phyloP scores from a whole-genome alignment of 2,888 invertebrate species.

The Agrochola litura region DNA sequence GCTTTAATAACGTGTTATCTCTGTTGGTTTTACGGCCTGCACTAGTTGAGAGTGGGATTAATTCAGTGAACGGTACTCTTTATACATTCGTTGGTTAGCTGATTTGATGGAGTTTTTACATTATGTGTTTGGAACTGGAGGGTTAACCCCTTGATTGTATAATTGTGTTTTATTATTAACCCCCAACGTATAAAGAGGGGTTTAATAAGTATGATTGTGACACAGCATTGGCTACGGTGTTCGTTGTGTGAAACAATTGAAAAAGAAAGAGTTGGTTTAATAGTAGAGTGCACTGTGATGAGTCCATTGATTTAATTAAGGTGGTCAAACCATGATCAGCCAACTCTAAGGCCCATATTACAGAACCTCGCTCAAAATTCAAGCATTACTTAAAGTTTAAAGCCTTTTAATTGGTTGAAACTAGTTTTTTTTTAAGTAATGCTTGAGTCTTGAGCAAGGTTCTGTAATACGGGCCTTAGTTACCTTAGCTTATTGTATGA shows the following conservation, averaged over 20 bases:
- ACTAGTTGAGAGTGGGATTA: conserved; percentile 60
- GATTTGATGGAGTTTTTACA: conserved; percentile 58
- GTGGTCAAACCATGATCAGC: too few relatives aligned
- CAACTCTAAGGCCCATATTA: too few relatives aligned
- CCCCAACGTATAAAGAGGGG: not conserved
- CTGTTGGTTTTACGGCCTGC: conserved; percentile 60
- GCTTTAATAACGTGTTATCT: conserved; percentile 58
- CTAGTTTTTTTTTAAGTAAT: too few relatives aligned
- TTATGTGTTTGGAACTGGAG: conserved; percentile 32
- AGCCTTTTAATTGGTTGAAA: too few relatives aligned
- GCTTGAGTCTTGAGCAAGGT: too few relatives aligned
- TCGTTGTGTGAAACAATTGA: not conserved
- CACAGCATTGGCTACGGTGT: not conserved
- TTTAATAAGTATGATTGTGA: not conserved
- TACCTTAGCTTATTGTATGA: not conserved
- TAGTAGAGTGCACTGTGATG: too few relatives aligned
- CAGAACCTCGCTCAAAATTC: too few relatives aligned
- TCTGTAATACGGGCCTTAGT: not conserved
- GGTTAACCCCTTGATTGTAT: conserved; percentile 8
- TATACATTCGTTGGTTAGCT: conserved; percentile 52
- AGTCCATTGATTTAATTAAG: too few relatives aligned
- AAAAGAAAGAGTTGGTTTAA: not conserved
- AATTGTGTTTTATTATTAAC: conserved; percentile 18
- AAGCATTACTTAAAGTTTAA: too few relatives aligned
- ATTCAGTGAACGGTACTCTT: conserved; percentile 51